Evolutionary conservation across 2,888 invertebrate genomes (phyloP).

Genomic region (Stenotaenia linearis): DNA sequence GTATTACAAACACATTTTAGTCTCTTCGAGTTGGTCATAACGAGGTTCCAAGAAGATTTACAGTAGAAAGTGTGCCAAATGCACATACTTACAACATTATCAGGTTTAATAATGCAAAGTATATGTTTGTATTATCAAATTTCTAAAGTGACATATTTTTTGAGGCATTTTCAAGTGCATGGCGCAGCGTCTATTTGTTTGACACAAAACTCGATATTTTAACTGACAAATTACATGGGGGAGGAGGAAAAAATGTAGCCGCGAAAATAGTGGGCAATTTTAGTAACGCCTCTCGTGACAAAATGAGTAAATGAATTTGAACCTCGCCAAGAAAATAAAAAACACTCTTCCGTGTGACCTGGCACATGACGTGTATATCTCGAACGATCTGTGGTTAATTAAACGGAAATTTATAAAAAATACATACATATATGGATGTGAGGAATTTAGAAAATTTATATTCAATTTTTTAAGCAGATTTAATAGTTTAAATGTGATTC

Average conservation of each 20-base stretch:
- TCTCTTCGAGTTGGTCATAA: no score
- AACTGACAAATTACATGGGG: background rate
- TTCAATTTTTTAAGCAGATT: no score
- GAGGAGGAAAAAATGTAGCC: background rate
- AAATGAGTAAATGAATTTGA: constrained; percentile 24
- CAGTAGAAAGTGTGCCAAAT: no score
- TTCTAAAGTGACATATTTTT: background rate
- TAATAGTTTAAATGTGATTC: no score
- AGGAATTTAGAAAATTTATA: no score
- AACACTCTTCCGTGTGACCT: constrained; percentile 4
- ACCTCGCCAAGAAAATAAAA: background rate
- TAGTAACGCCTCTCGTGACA: constrained; percentile 21
- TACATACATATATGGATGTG: background rate
- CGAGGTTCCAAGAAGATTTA: no score
- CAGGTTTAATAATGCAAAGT: no score
- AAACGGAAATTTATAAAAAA: background rate
- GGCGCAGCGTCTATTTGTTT: background rate
- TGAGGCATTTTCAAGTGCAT: background rate
- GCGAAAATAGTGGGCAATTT: background rate
- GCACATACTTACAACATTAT: no score
- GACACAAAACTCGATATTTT: constrained; percentile 21
- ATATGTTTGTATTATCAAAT: background rate
- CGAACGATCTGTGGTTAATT: constrained; percentile 7
- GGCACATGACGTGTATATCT: background rate
- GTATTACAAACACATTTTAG: no score